Base-by-base conservation (phyloP, 2,888 invertebrate species). In the Ditula angustiorana region DNA sequence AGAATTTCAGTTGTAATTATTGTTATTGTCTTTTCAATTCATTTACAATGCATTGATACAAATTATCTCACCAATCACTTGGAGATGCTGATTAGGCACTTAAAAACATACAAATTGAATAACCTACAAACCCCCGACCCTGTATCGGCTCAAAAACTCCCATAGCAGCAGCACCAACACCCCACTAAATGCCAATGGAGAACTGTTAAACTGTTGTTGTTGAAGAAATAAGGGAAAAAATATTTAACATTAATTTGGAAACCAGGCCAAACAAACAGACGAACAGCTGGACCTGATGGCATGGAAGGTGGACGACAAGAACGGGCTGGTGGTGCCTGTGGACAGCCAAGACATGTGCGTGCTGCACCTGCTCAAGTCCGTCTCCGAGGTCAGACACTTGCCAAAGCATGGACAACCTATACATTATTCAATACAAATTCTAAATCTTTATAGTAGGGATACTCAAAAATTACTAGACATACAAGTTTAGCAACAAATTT, bases 261-360 rank as follows among this genome's bases (percentile, higher is more conserved):
- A 19, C 10, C 70, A 96, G 97, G 96, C 96, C 73, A 95, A 95
- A 76, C 94, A 94, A 74, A 95, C 96, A 19, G 96, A 96, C 69
- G 94, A 95, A 71, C 95, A 95, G 80, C 88, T 97, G 56, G 96
- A 95, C 73, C 93, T 95, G 77, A 94, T 97, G 84, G 95, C 95
- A 30, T 94, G 95, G 90, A 96, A 96, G 83, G 94, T 97, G 81
- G 95, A 95, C 68, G 94, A 94, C 71, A 95, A 96, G 62, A 96
- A 96, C 79, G 94, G 95, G 71, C 92, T 95, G 72, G 94, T 92
- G 64, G 87, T 88, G 67, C 90, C 93, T 0, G 86, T 93, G 5
- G 84, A 87, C 47, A 86, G 87, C 68, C 94, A 94, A 76, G 94
- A 96, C 80, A 92, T 95, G 67, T 96, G 96, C 76, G 95, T 97